phyloP scores from a whole-genome alignment of 2,888 invertebrate genomes.

The Andrena flavipes region DNA sequence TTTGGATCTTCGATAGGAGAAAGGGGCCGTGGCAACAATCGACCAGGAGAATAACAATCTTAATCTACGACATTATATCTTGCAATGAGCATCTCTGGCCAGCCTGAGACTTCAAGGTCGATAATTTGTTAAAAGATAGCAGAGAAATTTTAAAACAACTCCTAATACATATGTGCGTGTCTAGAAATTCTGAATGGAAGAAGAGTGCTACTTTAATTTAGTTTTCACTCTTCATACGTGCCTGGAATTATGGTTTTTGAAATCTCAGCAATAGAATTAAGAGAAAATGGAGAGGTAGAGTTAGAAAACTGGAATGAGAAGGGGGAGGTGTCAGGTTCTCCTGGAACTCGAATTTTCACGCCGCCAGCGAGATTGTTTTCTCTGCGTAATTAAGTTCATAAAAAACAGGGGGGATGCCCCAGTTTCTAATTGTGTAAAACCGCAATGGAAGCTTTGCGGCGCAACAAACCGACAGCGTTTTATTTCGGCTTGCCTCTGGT shows the following conservation, averaged over 20 bases:
- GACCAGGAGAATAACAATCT: not conserved
- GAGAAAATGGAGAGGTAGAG: not conserved
- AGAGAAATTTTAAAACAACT: too few species aligned
- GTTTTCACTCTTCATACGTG: too few species aligned
- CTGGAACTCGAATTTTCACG: conserved; percentile 8
- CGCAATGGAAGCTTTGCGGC: conserved; percentile 9
- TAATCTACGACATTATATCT: not conserved
- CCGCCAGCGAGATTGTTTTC: conserved; percentile 22
- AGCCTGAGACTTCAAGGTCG: not conserved
- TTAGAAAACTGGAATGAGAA: not conserved
- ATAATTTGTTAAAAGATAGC: not conserved
- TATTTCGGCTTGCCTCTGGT: conserved; percentile 18
- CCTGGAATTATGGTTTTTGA: too few species aligned
- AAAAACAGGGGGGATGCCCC: conserved; percentile 3
- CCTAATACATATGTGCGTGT: too few species aligned
- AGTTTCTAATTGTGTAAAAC: conserved; percentile 41
- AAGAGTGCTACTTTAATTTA: too few species aligned
- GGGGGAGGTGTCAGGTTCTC: not conserved
- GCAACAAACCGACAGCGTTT: conserved; percentile 48
- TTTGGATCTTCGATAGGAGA: not conserved
- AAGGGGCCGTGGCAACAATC: not conserved
- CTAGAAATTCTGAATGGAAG: too few species aligned
- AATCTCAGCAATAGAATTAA: too few species aligned
- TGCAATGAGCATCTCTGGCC: not conserved
- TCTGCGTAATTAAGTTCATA: conserved; percentile 41